These are phyloP conservation scores for Disparrhopalites patrizii DNA, from an alignment of 2,888 invertebrate species.

Conservation along the genomic window DNA sequence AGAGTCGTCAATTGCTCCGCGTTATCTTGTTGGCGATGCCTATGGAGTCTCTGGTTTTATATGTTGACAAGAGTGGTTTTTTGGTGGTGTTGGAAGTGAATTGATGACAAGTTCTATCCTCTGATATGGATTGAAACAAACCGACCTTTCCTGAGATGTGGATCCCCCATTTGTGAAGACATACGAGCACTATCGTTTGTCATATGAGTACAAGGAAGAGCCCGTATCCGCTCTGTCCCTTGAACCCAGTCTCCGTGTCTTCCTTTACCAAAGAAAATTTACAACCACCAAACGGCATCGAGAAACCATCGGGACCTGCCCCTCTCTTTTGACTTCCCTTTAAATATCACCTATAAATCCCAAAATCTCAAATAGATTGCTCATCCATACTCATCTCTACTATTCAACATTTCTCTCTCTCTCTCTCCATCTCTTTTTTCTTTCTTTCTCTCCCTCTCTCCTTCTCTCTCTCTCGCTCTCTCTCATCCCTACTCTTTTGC, in stretches of 20 bases:
- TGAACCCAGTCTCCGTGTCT: conserved; percentile 36
- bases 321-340: conserved; percentile 42
- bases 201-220: conserved; percentile 38
- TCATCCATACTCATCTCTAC: conserved; percentile 44
- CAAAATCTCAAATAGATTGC: conserved; percentile 48
- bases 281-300: conserved; percentile 37
- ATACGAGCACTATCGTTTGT: conserved; percentile 49
- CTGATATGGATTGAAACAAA: conserved; percentile 40
- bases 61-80: conserved; percentile 41
- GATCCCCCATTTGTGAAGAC: conserved; percentile 47
- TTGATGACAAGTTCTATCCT: conserved; percentile 38
- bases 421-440: conserved; percentile 9
- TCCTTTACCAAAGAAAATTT: conserved; percentile 41
- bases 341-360: conserved; percentile 49
- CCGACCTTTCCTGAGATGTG: conserved; percentile 32
- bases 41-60: conserved; percentile 30
- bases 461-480: background rate
- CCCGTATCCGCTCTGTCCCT: conserved; percentile 32
- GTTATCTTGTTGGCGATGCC: conserved; percentile 32
- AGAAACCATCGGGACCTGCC: conserved; percentile 29
- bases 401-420: conserved; percentile 29
- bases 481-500: too few species aligned
- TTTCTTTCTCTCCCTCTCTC: background rate
- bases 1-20: conserved; percentile 35
- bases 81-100: conserved; percentile 42